These are phyloP conservation scores for Micrasema minimum DNA, from an alignment of 1,140 invertebrate species.

Conservation along the genomic window DNA sequence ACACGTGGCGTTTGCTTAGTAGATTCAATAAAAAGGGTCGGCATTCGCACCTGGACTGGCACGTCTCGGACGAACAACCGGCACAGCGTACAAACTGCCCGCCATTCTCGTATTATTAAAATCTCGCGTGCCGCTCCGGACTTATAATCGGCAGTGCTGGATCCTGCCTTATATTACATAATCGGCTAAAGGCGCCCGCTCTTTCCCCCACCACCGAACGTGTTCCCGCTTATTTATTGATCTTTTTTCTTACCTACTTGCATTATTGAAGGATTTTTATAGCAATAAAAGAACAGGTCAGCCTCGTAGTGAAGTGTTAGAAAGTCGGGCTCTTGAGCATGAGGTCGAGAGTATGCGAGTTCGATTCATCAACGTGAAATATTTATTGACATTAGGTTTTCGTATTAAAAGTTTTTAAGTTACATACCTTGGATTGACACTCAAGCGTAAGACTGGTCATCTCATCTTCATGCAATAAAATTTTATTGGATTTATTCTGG, in stretches of 20 bases:
- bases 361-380: not conserved
- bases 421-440: no score
- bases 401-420: no score
- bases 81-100: not conserved
- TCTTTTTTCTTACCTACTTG: slow-evolving; percentile 7
- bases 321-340: no score
- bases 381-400: no score
- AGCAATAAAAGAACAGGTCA: no score
- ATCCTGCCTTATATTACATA: no score
- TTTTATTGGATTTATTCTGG: no score
- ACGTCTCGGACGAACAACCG: slow-evolving; percentile 6
- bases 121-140: slow-evolving; percentile 19
- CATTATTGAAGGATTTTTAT: slow-evolving; percentile 6
- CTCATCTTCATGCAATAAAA: no score
- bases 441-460: no score
- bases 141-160: no score
- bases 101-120: slow-evolving; percentile 28
- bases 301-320: no score
- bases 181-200: not conserved
- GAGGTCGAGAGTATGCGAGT: not conserved
- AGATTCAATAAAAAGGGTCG: slow-evolving; percentile 43
- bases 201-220: not conserved
- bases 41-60: slow-evolving; percentile 39
- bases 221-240: slow-evolving; percentile 14
- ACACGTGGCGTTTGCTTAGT: slow-evolving; percentile 40